These are phyloP conservation scores for Halcyon badia DNA, from an alignment of 2,797 vertebrate species.

Conservation along the genomic window DNA sequence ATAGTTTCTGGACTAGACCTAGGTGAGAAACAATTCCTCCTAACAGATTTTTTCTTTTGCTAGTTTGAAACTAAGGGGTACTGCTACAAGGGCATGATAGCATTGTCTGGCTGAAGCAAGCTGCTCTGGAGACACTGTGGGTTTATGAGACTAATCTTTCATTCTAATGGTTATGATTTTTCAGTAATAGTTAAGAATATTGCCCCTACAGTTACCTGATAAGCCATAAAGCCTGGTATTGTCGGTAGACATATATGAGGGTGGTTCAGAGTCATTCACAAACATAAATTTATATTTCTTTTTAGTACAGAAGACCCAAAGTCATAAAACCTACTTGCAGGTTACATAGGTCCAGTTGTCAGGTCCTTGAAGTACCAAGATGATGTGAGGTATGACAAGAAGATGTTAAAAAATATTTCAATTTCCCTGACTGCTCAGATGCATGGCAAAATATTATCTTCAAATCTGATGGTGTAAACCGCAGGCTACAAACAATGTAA, in stretches of 20 bases:
- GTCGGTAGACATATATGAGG: neutral
- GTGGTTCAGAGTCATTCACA: neutral
- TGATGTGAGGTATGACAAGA: neutral
- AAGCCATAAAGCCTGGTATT: neutral
- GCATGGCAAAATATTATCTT: neutral
- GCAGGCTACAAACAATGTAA: neutral
- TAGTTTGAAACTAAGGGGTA: neutral
- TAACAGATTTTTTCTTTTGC: neutral
- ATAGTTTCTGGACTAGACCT: neutral
- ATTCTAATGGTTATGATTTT: neutral
- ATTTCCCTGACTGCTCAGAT: neutral
- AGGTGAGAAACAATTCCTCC: neutral
- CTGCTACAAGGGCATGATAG: neutral
- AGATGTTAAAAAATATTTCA: neutral
- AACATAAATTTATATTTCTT: neutral
- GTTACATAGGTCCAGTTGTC: neutral
- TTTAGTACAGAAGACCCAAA: neutral
- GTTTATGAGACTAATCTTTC: conserved; percentile 18
- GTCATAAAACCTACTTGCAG: neutral
- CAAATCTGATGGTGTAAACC: neutral
- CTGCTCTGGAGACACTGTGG: neutral
- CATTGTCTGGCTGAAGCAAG: conserved; percentile 2
- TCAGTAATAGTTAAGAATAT: neutral
- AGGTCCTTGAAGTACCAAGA: neutral
- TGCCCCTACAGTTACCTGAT: neutral